Evolutionary conservation across 2,797 vertebrate species (phyloP).

Genomic region (Anabacerthia variegaticeps): DNA sequence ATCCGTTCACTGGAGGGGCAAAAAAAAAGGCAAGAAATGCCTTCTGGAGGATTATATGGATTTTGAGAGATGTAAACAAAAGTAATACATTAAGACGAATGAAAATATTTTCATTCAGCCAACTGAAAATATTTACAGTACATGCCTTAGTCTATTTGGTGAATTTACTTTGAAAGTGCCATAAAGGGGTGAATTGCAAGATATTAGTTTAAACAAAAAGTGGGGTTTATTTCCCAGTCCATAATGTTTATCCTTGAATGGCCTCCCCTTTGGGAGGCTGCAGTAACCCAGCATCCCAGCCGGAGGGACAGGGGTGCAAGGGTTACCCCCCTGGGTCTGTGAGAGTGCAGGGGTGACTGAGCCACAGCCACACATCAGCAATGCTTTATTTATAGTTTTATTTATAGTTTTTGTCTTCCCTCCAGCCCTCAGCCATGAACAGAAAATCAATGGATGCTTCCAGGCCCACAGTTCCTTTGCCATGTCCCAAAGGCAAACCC

Average conservation of each 20-base stretch:
- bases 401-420: neutral
- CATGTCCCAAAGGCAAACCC: neutral
- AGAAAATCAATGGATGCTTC: neutral
- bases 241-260: neutral
- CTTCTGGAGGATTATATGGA: neutral
- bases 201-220: neutral
- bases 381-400: neutral
- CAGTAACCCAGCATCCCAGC: fast-evolving
- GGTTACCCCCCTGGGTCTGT: fast-evolving
- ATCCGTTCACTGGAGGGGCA: neutral
- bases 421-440: neutral
- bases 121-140: neutral
- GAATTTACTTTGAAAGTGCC: neutral
- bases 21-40: neutral
- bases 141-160: neutral
- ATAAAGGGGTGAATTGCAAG: neutral
- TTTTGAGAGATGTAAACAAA: constrained; percentile 1
- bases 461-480: neutral
- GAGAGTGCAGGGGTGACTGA: neutral
- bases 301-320: neutral
- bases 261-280: neutral
- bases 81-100: neutral
- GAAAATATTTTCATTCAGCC: too few species aligned
- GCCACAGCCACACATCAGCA: neutral
- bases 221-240: fast-evolving